Percentiles rank a stretch among this genome's conserved stretches.
Conservation (phyloP, 2,797 vertebrate genomes). For the Lacerta bilineata region DNA sequence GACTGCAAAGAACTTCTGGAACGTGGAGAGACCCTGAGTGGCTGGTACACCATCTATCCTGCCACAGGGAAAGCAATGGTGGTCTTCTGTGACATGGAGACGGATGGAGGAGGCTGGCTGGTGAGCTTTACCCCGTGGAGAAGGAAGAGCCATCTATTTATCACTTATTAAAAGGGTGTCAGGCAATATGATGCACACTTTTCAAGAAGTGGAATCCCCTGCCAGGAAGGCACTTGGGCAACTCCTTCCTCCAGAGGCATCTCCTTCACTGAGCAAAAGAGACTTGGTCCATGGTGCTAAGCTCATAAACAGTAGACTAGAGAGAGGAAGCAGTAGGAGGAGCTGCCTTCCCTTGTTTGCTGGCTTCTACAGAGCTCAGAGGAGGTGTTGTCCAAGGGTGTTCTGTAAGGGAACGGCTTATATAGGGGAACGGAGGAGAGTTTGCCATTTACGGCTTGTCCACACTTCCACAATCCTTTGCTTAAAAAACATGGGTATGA, state of each 20-base stretch:
- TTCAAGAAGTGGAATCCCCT: not conserved
- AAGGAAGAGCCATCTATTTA: not conserved
- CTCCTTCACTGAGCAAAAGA: not conserved
- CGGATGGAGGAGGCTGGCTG: slow-evolving; percentile 57
- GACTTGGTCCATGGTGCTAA: too few relatives aligned
- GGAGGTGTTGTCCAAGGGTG: not conserved
- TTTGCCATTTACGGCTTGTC: not conserved
- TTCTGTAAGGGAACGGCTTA: not conserved
- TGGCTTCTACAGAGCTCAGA: not conserved
- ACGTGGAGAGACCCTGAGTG: slow-evolving; percentile 39
- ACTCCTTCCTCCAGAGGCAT: not conserved
- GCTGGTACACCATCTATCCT: slow-evolving; percentile 62
- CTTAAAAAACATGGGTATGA: too few relatives aligned
- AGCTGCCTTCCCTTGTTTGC: not conserved
- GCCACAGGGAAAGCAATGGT: slow-evolving; percentile 14
- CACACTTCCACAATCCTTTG: too few relatives aligned
- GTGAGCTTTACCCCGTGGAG: slow-evolving; percentile 23
- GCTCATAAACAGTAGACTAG: not conserved
- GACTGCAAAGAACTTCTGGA: slow-evolving; percentile 57
- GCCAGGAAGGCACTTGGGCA: not conserved
- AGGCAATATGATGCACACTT: not conserved
- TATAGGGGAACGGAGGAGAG: not conserved
- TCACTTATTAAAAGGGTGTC: not conserved
- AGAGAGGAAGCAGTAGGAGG: not conserved
- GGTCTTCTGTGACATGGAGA: slow-evolving; percentile 57